Base-by-base conservation (phyloP, 92 coral and sea anemone species). In the Phenganax marumi region DNA sequence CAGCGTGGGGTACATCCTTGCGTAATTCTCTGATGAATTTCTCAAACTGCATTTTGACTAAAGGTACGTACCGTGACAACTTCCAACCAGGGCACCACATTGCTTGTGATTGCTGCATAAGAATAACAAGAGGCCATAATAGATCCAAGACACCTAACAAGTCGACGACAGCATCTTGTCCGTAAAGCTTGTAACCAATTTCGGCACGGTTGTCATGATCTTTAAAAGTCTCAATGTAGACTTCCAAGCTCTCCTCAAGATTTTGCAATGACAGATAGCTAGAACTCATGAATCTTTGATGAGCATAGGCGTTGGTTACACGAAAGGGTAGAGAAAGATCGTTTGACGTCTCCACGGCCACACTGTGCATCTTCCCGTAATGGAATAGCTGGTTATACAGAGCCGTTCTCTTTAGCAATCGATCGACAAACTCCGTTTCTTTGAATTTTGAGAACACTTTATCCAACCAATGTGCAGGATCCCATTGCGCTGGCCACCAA, bases 71-170 rank as follows among this genome's bases (percentile, higher is more conserved):
- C 21, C 53, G 12, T 53, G 43, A 52, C 43, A 70, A 11, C 52
- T 70, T 50, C 76, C 65, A 58, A 8, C 65, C 65, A 8, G 65
- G 65, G 22, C 65, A 58, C 21, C 65, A 62, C 68, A 19, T 13
- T 48, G 14, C 77, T 72, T 72, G 60, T 17, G 60, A 72, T 57
- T 72, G 58, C 57, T 13, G 58, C 77, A 70, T 70, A 0, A 70
- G 75, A 70, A 26, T 51, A 70, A 68, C 63, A 14, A 68, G 73
- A 25, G 73, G 73, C 73, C 73, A 13, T 7, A 68, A 25, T 7
- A 68, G 51, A 25, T 56, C 21, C 17, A 13, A 13, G 63, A 56
- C 16, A 14, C 21, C 16, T 14, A 13, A 13, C 21, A 14, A 14
- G 21, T 13, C 63, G 17, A 56, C 16, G 63, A 56, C 63, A 56